Evolutionary conservation across 2,888 invertebrate species (phyloP), one percentile per base, ranked within the genome.

Genomic region (Vesta saturnalis): DNA sequence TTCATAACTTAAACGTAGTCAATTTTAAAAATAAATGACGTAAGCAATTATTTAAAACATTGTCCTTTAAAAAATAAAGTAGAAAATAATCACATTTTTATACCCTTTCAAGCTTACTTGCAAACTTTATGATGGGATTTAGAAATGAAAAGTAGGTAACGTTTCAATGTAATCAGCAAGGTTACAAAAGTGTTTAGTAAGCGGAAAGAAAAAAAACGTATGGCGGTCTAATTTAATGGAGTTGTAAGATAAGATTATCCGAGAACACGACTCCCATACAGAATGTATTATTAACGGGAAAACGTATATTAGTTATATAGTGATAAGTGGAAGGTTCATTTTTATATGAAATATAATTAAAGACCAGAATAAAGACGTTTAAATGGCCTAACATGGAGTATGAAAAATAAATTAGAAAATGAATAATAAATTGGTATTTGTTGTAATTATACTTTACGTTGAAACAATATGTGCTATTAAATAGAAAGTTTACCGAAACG

Each of bases 221-320:
- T n/a, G 12, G 43, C 43, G n/a, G n/a, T n/a, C 12, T 43, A 43
- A 43, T 43, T 43, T 43, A 43, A 43, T 43, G 12, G 43, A 43
- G 43, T 43, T 43, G 43, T 43, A 12, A 43, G 43, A 43, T 43
- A 43, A 43, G 43, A 43, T 43, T 43, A 43, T 43, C 43, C 43
- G 3, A 12, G 12, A 43, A 43, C 43, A 43, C 43, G 43, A 43
- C 10, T 43, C 43, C 43, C 43, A 43, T 43, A 43, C 43, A 43
- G n/a, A 43, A 43, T 43, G 4, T 43, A 43, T 43, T 43, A 43
- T 12, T 43, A 43, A 43, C 43, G n/a, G n/a, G 10, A 43, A 43
- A 43, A 43, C 14, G 10, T 3, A 43, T 43, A 14, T 43, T 43
- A 10, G 43, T 43, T 43, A 43, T 43, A 6, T n/a, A n/a, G n/a